phyloP scores from a whole-genome alignment of 2,113 vertebrate species.

The Cyanocitta stelleri region DNA sequence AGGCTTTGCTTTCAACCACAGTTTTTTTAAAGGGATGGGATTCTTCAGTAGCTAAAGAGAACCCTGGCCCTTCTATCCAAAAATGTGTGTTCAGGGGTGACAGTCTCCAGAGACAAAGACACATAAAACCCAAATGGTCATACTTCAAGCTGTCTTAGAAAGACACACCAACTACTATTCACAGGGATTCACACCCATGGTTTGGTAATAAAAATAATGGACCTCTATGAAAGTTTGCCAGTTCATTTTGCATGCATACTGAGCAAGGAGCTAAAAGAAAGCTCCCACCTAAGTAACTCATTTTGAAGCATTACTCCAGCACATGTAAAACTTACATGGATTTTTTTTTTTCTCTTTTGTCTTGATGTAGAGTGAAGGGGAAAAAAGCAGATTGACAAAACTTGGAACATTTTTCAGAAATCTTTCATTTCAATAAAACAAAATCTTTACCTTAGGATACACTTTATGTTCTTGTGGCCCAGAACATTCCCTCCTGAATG shows the following conservation, averaged over 20 bases:
- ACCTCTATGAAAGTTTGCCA: not conserved
- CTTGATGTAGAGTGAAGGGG: rapidly evolving
- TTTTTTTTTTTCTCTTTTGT: not conserved
- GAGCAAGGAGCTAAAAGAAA: rapidly evolving
- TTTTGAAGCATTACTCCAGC: not conserved
- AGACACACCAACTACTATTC: not conserved
- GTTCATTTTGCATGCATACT: not conserved
- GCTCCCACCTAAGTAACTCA: not conserved
- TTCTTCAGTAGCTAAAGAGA: not conserved
- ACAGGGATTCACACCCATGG: not conserved
- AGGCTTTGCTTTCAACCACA: not conserved
- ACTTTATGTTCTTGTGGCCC: not conserved
- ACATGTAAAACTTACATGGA: not conserved
- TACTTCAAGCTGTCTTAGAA: not conserved
- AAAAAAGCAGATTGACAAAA: not conserved
- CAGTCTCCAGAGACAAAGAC: not conserved
- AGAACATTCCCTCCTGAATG: not conserved
- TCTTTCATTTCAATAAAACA: not conserved
- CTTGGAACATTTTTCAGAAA: not conserved
- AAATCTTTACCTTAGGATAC: not conserved
- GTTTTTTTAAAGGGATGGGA: not conserved
- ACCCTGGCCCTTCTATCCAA: not conserved
- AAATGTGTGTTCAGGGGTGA: not conserved
- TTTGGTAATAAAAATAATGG: not conserved
- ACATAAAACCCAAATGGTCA: not conserved